Evolutionary conservation across 2,797 vertebrate genomes (phyloP), one percentile per base, ranked within the genome.

Genomic region (Fratercula arctica): DNA sequence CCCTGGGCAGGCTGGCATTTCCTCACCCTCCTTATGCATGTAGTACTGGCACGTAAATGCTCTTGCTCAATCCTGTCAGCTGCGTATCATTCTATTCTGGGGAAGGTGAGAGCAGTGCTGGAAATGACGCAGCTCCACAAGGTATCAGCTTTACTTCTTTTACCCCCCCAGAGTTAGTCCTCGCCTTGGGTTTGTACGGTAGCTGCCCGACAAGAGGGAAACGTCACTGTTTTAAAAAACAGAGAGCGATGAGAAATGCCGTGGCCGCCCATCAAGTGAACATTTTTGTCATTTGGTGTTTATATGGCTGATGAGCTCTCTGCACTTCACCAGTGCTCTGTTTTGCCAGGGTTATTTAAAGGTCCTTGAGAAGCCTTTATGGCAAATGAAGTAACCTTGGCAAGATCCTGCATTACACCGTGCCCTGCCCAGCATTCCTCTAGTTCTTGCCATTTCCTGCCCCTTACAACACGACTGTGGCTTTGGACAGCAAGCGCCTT

Each of bases 391-490:
- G 41, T 13, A 91, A 72, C 60, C 60, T 80, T 95, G 74, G 77
- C 89, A 91, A 50, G 80, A 56, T 64, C 59, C n/a, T 80, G 37
- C 19, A 5, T 85, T 89, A 31, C 59, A 61, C 60, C 6, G 3
- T 93, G 95, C 91, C 84, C 94, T 91, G 93, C 90, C 93, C 93
- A 90, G 73, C 93, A 94, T 96, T 95, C 88, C 82, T 95, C 72
- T 78, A 91, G 79, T 95, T 95, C 87, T 88, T 95, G 69, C 86
- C 72, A 85, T 95, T 97, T 95, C 87, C 87, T 91, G 46, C 85
- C 78, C 69, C 84, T 94, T 85, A 74, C 39, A 81, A 29, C 76
- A 90, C 3, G 26, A 23, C 78, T 87, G 56, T 92, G 82, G 60
- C 83, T 96, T 86, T 61, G 84, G 63, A 50, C 64, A 70, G 64